These are phyloP conservation scores for Callimorpha dominula DNA, from an alignment of 2,888 invertebrate genomes.

Conservation along the genomic window DNA sequence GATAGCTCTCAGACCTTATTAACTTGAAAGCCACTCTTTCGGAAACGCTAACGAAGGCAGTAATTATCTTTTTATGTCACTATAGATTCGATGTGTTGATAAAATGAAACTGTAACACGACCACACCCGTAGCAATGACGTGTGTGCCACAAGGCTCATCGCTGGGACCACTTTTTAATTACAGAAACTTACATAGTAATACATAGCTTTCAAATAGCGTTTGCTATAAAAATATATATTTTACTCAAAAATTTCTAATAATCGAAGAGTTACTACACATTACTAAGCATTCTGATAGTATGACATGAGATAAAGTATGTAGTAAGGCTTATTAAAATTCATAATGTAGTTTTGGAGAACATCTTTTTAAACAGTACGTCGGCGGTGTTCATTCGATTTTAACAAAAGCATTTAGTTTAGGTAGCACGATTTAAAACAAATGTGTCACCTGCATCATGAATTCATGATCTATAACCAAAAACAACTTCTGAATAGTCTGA, in stretches of 20 bases:
- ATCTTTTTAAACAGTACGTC: too few species aligned
- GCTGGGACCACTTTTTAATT: constrained; percentile 53
- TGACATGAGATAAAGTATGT: too few species aligned
- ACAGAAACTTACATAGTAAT: constrained; percentile 47
- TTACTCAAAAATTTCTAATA: background rate
- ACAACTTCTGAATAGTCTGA: too few species aligned
- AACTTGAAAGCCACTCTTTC: constrained; percentile 60
- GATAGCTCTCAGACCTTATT: constrained; percentile 51
- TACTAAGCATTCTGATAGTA: background rate
- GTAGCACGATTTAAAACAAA: too few species aligned
- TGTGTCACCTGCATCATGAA: too few species aligned
- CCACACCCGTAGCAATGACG: constrained; percentile 54
- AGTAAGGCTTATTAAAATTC: too few species aligned
- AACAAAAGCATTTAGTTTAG: too few species aligned
- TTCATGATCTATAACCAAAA: too few species aligned
- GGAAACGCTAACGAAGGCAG: constrained; percentile 41
- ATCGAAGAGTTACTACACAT: background rate
- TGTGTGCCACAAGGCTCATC: constrained; percentile 54
- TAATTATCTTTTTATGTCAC: constrained; percentile 63
- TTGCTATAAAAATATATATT: background rate
- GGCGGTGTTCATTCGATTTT: too few species aligned
- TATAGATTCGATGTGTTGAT: constrained; percentile 55
- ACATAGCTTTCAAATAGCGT: constrained; percentile 33
- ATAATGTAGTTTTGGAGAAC: too few species aligned
- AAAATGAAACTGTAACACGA: constrained; percentile 47